These are phyloP conservation scores for Hypercompe scribonia DNA, from an alignment of 2,888 invertebrate genomes.

Conservation along the genomic window DNA sequence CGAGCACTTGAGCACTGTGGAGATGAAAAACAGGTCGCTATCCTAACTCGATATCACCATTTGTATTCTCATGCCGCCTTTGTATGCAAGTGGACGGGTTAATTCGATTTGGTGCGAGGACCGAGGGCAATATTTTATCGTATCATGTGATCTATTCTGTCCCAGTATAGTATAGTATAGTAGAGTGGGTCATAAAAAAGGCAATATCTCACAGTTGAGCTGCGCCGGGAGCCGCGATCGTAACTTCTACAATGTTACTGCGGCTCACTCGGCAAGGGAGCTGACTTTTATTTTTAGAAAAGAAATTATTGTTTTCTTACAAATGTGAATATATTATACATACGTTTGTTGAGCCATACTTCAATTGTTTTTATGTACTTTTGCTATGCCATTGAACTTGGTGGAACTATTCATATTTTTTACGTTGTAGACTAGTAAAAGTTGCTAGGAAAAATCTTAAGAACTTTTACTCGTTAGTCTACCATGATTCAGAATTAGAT, in stretches of 20 bases:
- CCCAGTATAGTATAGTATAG: constrained; percentile 81
- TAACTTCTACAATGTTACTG: constrained; percentile 85
- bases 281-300: constrained; percentile 76
- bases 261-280: constrained; percentile 73
- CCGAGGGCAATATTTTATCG: constrained; percentile 85
- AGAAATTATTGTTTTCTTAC: constrained; percentile 69
- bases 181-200: constrained; percentile 86
- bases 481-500: background rate
- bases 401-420: constrained; percentile 3
- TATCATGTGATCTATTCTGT: constrained; percentile 86
- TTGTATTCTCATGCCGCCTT: constrained; percentile 82
- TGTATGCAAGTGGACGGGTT: constrained; percentile 86
- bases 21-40: constrained; percentile 76
- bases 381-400: constrained; percentile 29
- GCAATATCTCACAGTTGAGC: constrained; percentile 86
- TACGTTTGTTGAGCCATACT: constrained; percentile 24
- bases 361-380: constrained; percentile 25
- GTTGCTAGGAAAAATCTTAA: background rate
- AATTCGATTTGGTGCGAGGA: constrained; percentile 83
- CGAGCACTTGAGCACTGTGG: constrained; percentile 59
- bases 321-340: constrained; percentile 54
- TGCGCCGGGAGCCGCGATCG: constrained; percentile 81
- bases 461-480: too few species aligned
- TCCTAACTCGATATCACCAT: constrained; percentile 80
- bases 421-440: background rate